Evolutionary conservation across 2,888 invertebrate genomes (phyloP), one percentile per base, ranked within the genome.

Genomic region (Vannuccia rotundouncinata): DNA sequence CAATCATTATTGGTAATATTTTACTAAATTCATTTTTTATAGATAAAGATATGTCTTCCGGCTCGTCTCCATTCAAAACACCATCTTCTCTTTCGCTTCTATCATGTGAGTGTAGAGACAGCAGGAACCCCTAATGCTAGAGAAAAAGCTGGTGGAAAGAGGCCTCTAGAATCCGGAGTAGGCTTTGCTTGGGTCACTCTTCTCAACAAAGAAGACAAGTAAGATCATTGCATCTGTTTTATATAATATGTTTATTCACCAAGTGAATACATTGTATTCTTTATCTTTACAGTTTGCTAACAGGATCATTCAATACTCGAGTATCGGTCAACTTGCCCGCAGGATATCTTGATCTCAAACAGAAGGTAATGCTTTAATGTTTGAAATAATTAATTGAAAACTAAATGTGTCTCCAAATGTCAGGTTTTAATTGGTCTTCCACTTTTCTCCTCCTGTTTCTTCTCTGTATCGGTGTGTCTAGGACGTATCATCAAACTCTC

Each of bases 141-240:
- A 29, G 73, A 80, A 27, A 29, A 73, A 28, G 59, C 27, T 85
- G 85, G 76, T 86, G 85, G 82, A 83, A 84, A 5, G 59, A 78
- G 29, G 79, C 78, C 45, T 73, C 75, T 60, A 83, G 88, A 90
- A 82, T 84, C 84, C 17, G 92, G 94, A 84, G 93, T 97, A 79
- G 98, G 98, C 82, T 96, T 94, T 88, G 92, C 96, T 0, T 99
- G 97, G 97, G 89, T 94, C 82, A 94, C 96, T 0, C 89, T 98
- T 66, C 89, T 95, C 78, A 83, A 84, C 22, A 90, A 91, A 83
- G 94, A 93, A 88, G 94, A 93, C 82, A 89, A 90, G 90, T 90
- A 84, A 84, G 86, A 81, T 27, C 59, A 17, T 45, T 45, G 5
- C 17, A 45, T 45, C 45, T 45, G 45, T 45, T 5, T 45, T 45